Conservation (phyloP, 2,888 invertebrate species). For the Odontothrips loti region DNA sequence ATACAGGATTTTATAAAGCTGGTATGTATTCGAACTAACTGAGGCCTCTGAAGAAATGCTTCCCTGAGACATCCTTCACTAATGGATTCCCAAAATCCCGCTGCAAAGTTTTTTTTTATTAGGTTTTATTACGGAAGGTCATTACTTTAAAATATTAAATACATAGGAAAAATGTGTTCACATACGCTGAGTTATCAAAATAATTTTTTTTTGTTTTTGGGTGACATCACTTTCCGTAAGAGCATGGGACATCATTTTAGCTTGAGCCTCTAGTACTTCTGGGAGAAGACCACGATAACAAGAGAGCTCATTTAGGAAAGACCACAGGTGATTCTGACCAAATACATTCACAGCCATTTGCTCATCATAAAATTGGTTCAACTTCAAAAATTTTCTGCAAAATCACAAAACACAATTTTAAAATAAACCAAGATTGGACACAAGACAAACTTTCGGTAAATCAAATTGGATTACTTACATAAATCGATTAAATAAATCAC, state of each 20-base stretch:
- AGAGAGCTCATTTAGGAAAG: constrained; percentile 54
- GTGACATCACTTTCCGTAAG: constrained; percentile 38
- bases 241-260: constrained; percentile 48
- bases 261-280: constrained; percentile 55
- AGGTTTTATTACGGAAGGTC: neutral
- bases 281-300: constrained; percentile 53
- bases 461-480: neutral
- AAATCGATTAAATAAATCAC: constrained; percentile 26
- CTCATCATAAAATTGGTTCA: constrained; percentile 62
- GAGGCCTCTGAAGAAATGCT: constrained; percentile 50
- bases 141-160: neutral
- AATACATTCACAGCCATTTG: constrained; percentile 59
- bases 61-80: constrained; percentile 48
- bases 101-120: constrained; percentile 38
- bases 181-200: neutral
- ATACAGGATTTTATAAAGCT: constrained; percentile 54
- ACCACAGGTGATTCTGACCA: constrained; percentile 60
- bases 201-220: constrained; percentile 31
- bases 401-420: constrained; percentile 38
- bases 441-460: constrained; percentile 32
- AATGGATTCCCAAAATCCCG: constrained; percentile 52
- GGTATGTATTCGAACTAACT: constrained; percentile 47
- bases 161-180: neutral
- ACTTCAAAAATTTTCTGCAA: constrained; percentile 54
- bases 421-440: constrained; percentile 34